phyloP scores from a whole-genome alignment of 2,113 vertebrate species.

The Xiphophorus hellerii region DNA sequence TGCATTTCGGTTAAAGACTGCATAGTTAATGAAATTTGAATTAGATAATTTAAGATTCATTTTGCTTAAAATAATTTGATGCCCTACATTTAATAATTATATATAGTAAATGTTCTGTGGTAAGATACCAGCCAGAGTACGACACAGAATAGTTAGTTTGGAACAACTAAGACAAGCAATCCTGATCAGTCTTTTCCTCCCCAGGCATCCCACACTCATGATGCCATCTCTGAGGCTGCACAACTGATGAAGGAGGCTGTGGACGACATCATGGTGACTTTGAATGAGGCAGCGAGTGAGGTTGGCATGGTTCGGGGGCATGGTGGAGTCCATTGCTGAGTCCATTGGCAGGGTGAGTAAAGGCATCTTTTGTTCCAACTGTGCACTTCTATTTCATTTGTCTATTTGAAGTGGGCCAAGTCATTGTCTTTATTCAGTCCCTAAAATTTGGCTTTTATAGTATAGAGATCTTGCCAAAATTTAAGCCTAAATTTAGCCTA shows the following conservation, averaged over 20 bases:
- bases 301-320: conserved; percentile 97
- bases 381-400: neutral
- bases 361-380: neutral
- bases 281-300: conserved; percentile 97
- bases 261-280: conserved; percentile 96
- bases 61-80: neutral
- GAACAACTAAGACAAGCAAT: conserved; percentile 11
- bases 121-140: neutral
- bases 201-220: conserved; percentile 94
- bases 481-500: neutral
- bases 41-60: neutral
- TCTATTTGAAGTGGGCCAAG: neutral
- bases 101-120: conserved; percentile 1
- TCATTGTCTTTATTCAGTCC: neutral
- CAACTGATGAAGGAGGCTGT: conserved; percentile 98
- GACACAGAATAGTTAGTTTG: neutral
- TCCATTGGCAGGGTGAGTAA: conserved; percentile 91
- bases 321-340: conserved; percentile 96
- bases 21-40: neutral
- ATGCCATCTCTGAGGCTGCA: conserved; percentile 92
- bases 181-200: conserved; percentile 49
- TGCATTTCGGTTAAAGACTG: neutral
- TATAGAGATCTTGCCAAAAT: neutral
- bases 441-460: neutral
- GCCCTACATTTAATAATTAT: neutral